Base-by-base conservation (phyloP, 2,797 vertebrate species). In the Tadarida brasiliensis region DNA sequence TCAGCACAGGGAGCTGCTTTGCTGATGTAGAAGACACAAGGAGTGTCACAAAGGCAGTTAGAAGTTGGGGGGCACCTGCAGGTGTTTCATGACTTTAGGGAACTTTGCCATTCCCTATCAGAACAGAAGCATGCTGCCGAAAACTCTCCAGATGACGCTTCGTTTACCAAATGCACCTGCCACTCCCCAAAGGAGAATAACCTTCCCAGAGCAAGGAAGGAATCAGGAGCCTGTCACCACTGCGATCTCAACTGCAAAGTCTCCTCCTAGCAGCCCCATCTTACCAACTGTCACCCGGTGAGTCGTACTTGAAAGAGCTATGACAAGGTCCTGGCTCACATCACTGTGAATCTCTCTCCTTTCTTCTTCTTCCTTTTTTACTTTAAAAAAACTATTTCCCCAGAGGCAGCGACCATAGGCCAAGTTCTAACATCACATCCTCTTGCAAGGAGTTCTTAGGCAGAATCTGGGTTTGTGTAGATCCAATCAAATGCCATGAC, bases 401-500 rank as follows among this genome's bases (percentile, higher is more conserved):
- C 30, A 56, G 28, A 90, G 91, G 65, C 68, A 76, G 94, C 65
- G 68, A 82, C 65, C 54, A 89, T 4, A 54, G 80, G 73, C 33
- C 39, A 83, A 65, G 39, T 39, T 54, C 51, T 91, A 84, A 39
- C 11, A 68, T 35, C 1, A 28, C 24, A n/a, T 67, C 51, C 61
- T 87, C 61, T 73, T 78, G 83, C 90, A 81, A 92, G 82, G 28
- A 35, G 51, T 44, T 73, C 89, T 87, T 56, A n/a, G 85, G 26
- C 26, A 71, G 86, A 88, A 24, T 51, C 28, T 81, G 54, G 30
- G 90, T 85, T 87, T 61, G 24, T 47, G 20, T 0, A 61, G 83
- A 51, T 49, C 4, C 12, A 22, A 47, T 56, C 67, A 87, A 51
- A 68, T 30, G 35, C 12, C 0, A 0, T n/a, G 33, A 73, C 74